Percentiles rank a stretch among this genome's conserved stretches.
Conservation (phyloP, 2,113 vertebrate species). For the Varanus komodoensis region DNA sequence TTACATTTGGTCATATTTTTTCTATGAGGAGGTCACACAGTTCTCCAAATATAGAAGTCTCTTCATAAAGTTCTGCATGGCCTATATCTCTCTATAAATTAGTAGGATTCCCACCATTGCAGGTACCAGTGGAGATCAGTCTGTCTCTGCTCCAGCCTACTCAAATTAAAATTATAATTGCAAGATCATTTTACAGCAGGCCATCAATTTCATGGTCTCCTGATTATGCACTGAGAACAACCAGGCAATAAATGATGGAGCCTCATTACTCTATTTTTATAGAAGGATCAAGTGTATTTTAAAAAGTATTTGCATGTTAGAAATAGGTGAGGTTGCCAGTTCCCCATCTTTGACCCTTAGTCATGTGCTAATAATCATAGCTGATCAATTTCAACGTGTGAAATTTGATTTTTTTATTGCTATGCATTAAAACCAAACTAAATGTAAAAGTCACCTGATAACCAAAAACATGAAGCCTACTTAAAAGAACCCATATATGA, state of each 20-base stretch:
- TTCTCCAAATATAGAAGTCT: conserved; percentile 30
- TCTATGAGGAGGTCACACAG: conserved; percentile 38
- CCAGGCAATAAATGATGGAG: conserved; percentile 59
- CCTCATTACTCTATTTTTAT: conserved; percentile 52
- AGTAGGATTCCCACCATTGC: background rate
- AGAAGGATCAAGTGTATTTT: conserved; percentile 43
- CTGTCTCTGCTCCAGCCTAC: conserved; percentile 31
- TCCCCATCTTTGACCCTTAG: background rate
- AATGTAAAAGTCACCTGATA: background rate
- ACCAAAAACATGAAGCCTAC: background rate
- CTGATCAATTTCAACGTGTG: background rate
- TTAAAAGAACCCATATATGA: background rate
- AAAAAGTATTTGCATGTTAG: background rate
- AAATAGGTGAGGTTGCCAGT: background rate
- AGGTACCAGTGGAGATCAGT: background rate
- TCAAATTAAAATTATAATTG: conserved; percentile 76
- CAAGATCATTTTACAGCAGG: conserved; percentile 69
- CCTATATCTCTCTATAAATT: background rate
- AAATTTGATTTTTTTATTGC: background rate
- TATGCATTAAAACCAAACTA: background rate
- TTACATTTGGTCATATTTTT: conserved; percentile 47
- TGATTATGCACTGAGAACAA: conserved; percentile 59
- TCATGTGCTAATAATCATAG: background rate
- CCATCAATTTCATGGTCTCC: conserved; percentile 61
- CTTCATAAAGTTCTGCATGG: background rate